phyloP scores from a whole-genome alignment of 1,140 invertebrate species.

The Leptopilina clavipes region DNA sequence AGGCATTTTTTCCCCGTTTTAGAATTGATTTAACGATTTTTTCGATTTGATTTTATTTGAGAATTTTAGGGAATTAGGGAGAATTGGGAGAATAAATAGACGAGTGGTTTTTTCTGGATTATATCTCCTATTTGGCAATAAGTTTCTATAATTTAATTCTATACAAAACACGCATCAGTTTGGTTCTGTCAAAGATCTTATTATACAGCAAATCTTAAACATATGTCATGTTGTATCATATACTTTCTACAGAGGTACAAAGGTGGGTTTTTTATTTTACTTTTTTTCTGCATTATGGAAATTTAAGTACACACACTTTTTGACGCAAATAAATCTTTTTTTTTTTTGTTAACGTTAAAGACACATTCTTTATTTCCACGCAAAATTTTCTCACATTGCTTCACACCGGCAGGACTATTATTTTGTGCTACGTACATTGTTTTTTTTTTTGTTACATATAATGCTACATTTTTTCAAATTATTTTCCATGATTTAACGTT shows the following conservation, averaged over 20 bases:
- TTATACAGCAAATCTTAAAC: slow-evolving; percentile 59
- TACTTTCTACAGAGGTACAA: slow-evolving; percentile 62
- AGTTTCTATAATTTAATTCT: slow-evolving; percentile 63
- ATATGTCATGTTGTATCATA: slow-evolving; percentile 42
- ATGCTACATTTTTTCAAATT: slow-evolving; percentile 3
- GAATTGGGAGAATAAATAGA: slow-evolving; percentile 34
- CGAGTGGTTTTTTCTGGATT: slow-evolving; percentile 49
- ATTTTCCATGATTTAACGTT: slow-evolving; percentile 1
- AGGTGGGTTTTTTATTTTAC: slow-evolving; percentile 52
- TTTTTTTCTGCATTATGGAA: slow-evolving; percentile 36
- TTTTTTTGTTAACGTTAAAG: background rate
- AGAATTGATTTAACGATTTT: too few species aligned
- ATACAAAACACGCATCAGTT: slow-evolving; percentile 71
- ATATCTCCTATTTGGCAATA: slow-evolving; percentile 67
- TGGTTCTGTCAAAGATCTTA: slow-evolving; percentile 63
- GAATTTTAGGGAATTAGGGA: background rate
- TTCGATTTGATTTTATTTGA: background rate
- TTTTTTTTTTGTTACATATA: slow-evolving; percentile 22
- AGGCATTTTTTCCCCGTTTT: too few species aligned
- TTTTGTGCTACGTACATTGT: slow-evolving; percentile 48
- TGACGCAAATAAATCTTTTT: slow-evolving; percentile 47
- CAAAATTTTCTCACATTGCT: slow-evolving; percentile 27
- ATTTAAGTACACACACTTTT: slow-evolving; percentile 45
- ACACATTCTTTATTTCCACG: background rate
- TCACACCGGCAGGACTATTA: slow-evolving; percentile 52